phyloP scores from a whole-genome alignment of 2,797 vertebrate species.

The Leptodactylus fallax region DNA sequence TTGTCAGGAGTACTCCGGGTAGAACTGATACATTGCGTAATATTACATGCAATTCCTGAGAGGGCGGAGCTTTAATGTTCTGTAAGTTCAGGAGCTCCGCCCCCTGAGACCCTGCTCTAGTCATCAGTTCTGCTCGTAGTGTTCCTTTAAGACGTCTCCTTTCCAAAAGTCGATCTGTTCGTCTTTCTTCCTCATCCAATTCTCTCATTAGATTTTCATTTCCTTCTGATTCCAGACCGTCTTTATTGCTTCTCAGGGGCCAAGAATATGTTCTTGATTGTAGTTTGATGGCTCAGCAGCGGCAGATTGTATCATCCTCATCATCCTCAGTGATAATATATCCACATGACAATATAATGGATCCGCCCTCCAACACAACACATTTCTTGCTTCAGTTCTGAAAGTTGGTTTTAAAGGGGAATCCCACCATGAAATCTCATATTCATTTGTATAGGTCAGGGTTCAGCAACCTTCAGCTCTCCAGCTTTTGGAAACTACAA shows the following conservation, averaged over 20 bases:
- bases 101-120: neutral
- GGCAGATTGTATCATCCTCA: neutral
- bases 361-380: too few relatives aligned
- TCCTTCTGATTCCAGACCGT: conserved; percentile 16
- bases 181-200: neutral
- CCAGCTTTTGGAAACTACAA: too few relatives aligned
- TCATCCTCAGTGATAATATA: neutral
- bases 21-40: neutral
- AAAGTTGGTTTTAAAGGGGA: too few relatives aligned
- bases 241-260: neutral
- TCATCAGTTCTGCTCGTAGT: neutral
- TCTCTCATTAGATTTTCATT: neutral
- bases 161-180: too few relatives aligned
- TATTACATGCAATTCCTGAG: neutral
- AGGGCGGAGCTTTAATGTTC: neutral
- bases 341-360: neutral
- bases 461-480: too few relatives aligned
- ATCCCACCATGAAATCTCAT: too few relatives aligned
- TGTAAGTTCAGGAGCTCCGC: neutral
- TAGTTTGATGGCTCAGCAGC: neutral
- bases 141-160: neutral
- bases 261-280: conserved; percentile 16
- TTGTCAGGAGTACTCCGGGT: neutral
- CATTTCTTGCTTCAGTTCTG: too few relatives aligned
- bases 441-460: too few relatives aligned